Percentiles rank a stretch among this genome's conserved stretches.
These are phyloP conservation scores for Antennarius striatus DNA, from an alignment of 2,113 vertebrate genomes.

Conservation along the genomic window DNA sequence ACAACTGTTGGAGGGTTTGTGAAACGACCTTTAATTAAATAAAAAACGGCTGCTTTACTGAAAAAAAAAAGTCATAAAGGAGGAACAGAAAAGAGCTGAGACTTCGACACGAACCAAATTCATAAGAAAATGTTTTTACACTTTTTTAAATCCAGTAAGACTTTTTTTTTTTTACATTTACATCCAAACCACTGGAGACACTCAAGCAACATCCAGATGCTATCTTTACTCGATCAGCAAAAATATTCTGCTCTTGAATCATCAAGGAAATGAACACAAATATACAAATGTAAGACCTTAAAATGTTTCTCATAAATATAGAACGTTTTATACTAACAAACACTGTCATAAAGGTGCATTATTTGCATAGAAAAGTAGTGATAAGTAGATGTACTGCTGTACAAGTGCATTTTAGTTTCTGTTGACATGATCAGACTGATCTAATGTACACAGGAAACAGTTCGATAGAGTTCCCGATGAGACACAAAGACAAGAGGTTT, in stretches of 20 bases:
- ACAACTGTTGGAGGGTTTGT: too few relatives aligned
- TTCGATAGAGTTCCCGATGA: neutral
- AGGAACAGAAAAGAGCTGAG: too few relatives aligned
- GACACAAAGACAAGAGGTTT: neutral
- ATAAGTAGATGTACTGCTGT: neutral
- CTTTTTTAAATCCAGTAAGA: too few relatives aligned
- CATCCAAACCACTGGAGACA: neutral
- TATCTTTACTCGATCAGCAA: conserved; percentile 53
- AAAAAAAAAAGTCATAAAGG: too few relatives aligned
- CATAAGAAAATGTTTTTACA: too few relatives aligned
- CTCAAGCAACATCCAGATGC: conserved; percentile 13
- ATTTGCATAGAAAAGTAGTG: conserved; percentile 90
- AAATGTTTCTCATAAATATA: conserved; percentile 89
- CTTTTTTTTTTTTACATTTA: neutral
- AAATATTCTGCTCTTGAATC: conserved; percentile 38
- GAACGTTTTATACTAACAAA: conserved; percentile 85
- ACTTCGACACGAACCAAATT: too few relatives aligned
- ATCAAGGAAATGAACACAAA: conserved; percentile 77
- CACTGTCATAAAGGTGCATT: conserved; percentile 77
- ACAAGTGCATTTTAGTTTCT: conserved; percentile 51
- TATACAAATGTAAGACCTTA: conserved; percentile 88
- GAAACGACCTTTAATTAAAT: too few relatives aligned
- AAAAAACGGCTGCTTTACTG: too few relatives aligned
- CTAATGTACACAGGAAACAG: neutral
- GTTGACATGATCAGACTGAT: conserved; percentile 38